These are phyloP conservation scores for Pyrrhosoma nymphula DNA, from an alignment of 2,888 invertebrate species.

Conservation along the genomic window DNA sequence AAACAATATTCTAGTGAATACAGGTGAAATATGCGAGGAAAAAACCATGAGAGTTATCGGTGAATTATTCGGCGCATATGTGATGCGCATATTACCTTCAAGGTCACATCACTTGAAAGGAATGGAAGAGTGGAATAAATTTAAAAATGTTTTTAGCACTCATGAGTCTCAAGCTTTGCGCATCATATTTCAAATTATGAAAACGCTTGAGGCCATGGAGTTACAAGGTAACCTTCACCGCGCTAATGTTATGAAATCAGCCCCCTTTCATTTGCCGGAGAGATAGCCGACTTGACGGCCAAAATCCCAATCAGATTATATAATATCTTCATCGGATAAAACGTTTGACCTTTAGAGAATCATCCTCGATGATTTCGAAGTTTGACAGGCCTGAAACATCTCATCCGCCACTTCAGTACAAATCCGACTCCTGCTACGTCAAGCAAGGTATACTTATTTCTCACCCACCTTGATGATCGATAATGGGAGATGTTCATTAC, in stretches of 20 bases:
- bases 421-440: not conserved
- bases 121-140: not conserved
- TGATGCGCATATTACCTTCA: not conserved
- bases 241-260: not conserved
- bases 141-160: not conserved
- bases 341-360: not conserved
- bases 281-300: not conserved
- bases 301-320: not conserved
- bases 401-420: not conserved
- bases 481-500: not conserved
- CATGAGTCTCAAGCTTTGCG: not conserved
- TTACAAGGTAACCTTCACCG: not conserved
- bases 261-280: not conserved
- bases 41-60: too few relatives aligned
- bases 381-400: not conserved
- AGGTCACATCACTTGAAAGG: not conserved
- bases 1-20: too few relatives aligned
- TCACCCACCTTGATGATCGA: not conserved
- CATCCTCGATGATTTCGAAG: not conserved
- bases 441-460: not conserved
- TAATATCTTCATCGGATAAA: not conserved
- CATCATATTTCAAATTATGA: not conserved
- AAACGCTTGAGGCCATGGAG: not conserved
- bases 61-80: not conserved
- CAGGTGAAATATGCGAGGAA: too few relatives aligned